Evolutionary conservation across 2,888 invertebrate species (phyloP).

Genomic region (Yponomeuta evonymella): DNA sequence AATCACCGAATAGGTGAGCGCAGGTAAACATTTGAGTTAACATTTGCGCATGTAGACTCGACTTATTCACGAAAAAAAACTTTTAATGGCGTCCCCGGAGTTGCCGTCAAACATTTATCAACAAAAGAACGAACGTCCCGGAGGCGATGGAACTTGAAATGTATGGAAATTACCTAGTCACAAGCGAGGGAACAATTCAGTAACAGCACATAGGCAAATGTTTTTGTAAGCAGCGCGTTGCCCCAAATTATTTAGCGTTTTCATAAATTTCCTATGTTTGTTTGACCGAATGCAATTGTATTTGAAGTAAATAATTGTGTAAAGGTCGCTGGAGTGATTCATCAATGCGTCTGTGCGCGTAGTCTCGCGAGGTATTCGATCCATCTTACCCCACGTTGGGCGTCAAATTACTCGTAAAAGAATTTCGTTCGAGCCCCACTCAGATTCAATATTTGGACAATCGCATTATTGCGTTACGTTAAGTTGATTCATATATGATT

Average conservation of each 20-base stretch:
- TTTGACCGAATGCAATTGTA: conserved; percentile 11
- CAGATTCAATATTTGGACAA: conserved; percentile 49
- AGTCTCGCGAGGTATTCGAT: conserved; percentile 4
- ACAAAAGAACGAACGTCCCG: conserved; percentile 77
- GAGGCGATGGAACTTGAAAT: conserved; percentile 76
- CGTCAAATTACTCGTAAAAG: conserved; percentile 59
- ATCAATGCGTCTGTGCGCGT: conserved; percentile 29
- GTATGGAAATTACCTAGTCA: conserved; percentile 77
- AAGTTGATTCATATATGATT: background rate
- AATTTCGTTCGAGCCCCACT: conserved; percentile 52
- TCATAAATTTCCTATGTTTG: conserved; percentile 37
- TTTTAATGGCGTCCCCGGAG: conserved; percentile 77
- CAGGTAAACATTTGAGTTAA: conserved; percentile 71
- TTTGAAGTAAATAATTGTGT: background rate
- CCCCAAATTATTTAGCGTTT: conserved; percentile 55
- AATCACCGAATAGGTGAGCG: conserved; percentile 74
- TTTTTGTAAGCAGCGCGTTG: conserved; percentile 73
- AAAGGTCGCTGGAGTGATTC: conserved; percentile 38
- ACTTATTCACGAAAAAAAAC: conserved; percentile 75
- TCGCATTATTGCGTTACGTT: conserved; percentile 25
- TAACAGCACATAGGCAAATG: conserved; percentile 72
- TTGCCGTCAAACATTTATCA: conserved; percentile 77
- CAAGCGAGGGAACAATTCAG: conserved; percentile 75
- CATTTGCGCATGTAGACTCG: conserved; percentile 76
- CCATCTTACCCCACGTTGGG: conserved; percentile 43